These are phyloP conservation scores for Trinorchestia longiramus DNA, from an alignment of 1,140 invertebrate species.

Conservation along the genomic window DNA sequence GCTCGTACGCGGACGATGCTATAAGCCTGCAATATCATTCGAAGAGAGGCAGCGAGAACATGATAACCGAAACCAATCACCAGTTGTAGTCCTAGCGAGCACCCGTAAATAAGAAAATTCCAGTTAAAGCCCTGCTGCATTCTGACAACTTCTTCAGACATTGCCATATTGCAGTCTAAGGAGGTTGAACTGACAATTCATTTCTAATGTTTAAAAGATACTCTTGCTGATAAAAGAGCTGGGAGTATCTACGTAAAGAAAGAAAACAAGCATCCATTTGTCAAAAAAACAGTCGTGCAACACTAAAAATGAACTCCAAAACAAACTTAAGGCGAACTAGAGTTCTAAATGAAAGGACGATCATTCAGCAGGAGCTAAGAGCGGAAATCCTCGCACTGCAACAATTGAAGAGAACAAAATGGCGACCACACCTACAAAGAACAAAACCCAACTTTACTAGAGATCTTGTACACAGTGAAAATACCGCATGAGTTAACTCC, in stretches of 20 bases:
- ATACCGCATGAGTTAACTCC: background rate
- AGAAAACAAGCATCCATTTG: background rate
- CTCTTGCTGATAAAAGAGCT: background rate
- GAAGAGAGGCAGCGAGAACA: background rate
- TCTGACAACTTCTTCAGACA: background rate
- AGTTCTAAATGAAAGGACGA: background rate
- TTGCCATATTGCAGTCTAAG: background rate
- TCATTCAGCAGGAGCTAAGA: background rate
- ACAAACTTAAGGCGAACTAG: background rate
- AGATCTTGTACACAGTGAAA: background rate
- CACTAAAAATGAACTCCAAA: background rate
- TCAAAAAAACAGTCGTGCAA: background rate
- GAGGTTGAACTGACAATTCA: background rate
- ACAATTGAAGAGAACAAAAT: conserved; percentile 41
- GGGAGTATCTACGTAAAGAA: background rate
- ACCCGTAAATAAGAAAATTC: background rate
- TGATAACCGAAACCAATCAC: conserved; percentile 32
- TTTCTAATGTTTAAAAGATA: background rate
- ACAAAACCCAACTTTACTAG: background rate
- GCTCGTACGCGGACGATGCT: background rate
- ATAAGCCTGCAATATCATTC: background rate
- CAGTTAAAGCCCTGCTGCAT: background rate
- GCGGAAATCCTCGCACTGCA: conserved; percentile 46
- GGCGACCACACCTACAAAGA: conserved; percentile 19
- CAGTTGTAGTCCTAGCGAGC: background rate